Conservation (phyloP, 2,888 invertebrate genomes). For the Palloptera scutellata region DNA sequence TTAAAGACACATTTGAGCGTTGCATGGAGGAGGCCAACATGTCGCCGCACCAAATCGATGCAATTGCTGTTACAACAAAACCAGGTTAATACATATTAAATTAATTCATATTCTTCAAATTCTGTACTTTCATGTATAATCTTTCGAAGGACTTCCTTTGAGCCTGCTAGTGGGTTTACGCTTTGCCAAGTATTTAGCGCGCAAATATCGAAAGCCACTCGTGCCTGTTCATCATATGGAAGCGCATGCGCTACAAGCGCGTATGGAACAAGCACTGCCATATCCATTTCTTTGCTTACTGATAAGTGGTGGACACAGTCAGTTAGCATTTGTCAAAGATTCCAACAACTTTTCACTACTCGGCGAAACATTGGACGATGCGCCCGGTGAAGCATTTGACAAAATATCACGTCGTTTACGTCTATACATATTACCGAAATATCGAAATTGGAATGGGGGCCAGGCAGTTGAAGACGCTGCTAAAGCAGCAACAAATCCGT, state of each 20-base stretch:
- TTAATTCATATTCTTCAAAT: background rate
- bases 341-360: conserved; percentile 81
- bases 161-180: conserved; percentile 83
- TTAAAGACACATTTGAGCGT: conserved; percentile 75
- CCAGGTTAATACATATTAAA: conserved; percentile 69
- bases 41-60: conserved; percentile 75
- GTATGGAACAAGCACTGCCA: conserved; percentile 74
- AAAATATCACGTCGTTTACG: conserved; percentile 91
- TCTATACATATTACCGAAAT: conserved; percentile 78
- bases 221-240: conserved; percentile 99
- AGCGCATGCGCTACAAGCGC: conserved; percentile 91
- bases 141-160: conserved; percentile 57
- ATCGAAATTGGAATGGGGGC: conserved; percentile 77
- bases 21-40: conserved; percentile 72
- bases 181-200: conserved; percentile 81
- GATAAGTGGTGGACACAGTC: conserved; percentile 93
- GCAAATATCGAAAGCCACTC: conserved; percentile 75
- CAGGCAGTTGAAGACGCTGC: conserved; percentile 86
- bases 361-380: conserved; percentile 82
- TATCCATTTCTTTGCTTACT: conserved; percentile 91
- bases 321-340: conserved; percentile 77
- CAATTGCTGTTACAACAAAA: conserved; percentile 89
- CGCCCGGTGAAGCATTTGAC: conserved; percentile 94
- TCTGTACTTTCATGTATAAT: background rate
- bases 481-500: conserved; percentile 69